A percentile compares a stretch with the other conserved stretches of the same genome.
phyloP scores from a whole-genome alignment of 23 tunicate genomes.

The Botrylloides violaceus region DNA sequence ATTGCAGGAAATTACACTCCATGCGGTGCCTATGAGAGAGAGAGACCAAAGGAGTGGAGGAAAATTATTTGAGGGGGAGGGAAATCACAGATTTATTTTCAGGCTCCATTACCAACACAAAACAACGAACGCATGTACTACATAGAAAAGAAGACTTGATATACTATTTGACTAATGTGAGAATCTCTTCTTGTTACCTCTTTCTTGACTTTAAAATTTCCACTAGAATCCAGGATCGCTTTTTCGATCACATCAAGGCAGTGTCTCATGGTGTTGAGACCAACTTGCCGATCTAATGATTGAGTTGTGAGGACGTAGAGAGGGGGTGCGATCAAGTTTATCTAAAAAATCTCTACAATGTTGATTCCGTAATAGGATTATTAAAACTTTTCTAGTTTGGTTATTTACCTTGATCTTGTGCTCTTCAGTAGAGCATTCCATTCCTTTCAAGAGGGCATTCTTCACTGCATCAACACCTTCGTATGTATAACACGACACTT shows the following conservation, averaged over 20 bases:
- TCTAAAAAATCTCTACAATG: constrained; percentile 17
- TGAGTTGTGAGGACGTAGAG: constrained; percentile 86
- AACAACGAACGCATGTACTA: no score
- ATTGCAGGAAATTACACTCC: no score
- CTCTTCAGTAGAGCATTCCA: constrained; percentile 90
- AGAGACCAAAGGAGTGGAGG: no score
- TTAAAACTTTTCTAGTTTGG: background rate
- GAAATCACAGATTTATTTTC: no score
- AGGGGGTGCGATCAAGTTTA: constrained; percentile 96
- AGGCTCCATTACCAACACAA: no score
- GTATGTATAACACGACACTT: constrained; percentile 92
- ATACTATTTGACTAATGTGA: no score
- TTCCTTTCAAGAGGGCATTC: constrained; percentile 68
- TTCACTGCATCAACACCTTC: constrained; percentile 99
- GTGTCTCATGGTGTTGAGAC: constrained; percentile 51
- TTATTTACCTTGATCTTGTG: constrained; percentile 43
- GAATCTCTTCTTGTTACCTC: no score
- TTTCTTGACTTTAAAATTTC: constrained; percentile 74
- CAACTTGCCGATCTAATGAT: constrained; percentile 64
- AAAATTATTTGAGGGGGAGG: no score
- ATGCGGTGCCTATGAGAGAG: no score
- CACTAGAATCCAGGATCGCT: constrained; percentile 60
- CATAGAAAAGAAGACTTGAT: no score
- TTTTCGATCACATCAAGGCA: constrained; percentile 64
- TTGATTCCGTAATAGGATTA: background rate